These are phyloP conservation scores for Drosophila chauvacae DNA, from an alignment of 1,140 invertebrate species.

Conservation along the genomic window DNA sequence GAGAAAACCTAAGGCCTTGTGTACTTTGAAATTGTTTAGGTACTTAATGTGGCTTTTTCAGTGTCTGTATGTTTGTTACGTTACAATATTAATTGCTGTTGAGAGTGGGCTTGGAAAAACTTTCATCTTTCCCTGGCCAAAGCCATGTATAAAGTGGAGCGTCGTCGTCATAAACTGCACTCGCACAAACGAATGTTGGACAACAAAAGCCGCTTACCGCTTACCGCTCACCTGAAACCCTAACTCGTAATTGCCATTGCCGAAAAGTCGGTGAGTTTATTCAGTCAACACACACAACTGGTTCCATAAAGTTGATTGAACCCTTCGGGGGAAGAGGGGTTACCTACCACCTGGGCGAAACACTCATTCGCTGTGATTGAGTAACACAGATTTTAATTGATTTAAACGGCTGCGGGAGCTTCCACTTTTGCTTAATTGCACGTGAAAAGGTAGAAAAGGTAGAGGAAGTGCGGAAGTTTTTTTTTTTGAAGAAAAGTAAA, in stretches of 20 bases:
- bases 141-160: conserved; percentile 37
- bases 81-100: conserved; percentile 47
- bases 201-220: conserved; percentile 64
- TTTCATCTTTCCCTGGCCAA: conserved; percentile 42
- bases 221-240: conserved; percentile 11
- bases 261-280: conserved; percentile 43
- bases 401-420: conserved; percentile 53
- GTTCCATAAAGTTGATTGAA: conserved; percentile 74
- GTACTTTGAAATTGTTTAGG: conserved; percentile 26
- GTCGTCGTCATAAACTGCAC: conserved; percentile 30
- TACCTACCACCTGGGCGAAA: conserved; percentile 2
- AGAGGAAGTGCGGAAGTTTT: conserved; percentile 16
- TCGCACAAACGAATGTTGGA: conserved; percentile 28
- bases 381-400: conserved; percentile 71
- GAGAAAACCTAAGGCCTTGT: not conserved
- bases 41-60: conserved; percentile 15
- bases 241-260: conserved; percentile 69
- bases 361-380: conserved; percentile 34
- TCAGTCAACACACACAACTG: conserved; percentile 39
- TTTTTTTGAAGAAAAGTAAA: conserved; percentile 40
- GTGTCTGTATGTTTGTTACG: conserved; percentile 23
- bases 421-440: conserved; percentile 67
- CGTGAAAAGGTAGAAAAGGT: conserved; percentile 49
- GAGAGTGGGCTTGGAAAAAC: conserved; percentile 29
- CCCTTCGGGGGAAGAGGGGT: conserved; percentile 16